Evolutionary conservation across 2,113 vertebrate species (phyloP).

Genomic region (Pseudonaja textilis): DNA sequence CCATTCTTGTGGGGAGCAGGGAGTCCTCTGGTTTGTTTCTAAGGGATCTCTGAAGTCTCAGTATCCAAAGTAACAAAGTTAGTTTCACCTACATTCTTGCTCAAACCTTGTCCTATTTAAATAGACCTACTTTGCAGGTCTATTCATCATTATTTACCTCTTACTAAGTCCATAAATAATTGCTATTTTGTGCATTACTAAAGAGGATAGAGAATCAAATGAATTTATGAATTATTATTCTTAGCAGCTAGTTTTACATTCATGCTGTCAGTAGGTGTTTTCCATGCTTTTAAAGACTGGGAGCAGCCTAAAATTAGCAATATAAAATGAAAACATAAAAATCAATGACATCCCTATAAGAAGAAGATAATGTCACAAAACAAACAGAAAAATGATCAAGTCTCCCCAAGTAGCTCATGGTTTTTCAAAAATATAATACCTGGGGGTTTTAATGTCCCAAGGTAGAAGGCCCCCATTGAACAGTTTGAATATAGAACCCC

Average conservation of each 20-base stretch:
- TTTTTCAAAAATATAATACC: background rate
- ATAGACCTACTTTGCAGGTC: conserved; percentile 3
- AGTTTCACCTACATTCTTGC: conserved; percentile 31
- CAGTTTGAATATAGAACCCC: background rate
- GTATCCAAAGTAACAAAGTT: background rate
- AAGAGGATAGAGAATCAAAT: background rate
- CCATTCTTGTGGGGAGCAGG: background rate
- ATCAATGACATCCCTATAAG: background rate
- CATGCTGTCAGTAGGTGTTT: background rate
- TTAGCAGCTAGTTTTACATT: background rate
- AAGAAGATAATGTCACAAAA: background rate
- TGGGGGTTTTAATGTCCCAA: background rate
- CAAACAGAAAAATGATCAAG: background rate
- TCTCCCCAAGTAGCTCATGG: background rate
- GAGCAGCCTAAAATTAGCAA: background rate
- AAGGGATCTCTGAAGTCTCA: conserved; percentile 35
- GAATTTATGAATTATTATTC: background rate
- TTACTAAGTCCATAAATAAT: background rate
- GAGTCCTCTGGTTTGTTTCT: background rate
- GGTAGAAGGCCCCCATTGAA: background rate
- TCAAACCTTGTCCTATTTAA: background rate
- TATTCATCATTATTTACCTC: background rate
- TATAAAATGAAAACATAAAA: background rate
- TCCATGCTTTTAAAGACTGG: background rate
- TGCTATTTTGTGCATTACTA: background rate